A percentile compares a stretch with the other conserved stretches of the same genome.
Evolutionary conservation across 2,888 invertebrate genomes (phyloP).

Genomic region (Candidula unifasciata): DNA sequence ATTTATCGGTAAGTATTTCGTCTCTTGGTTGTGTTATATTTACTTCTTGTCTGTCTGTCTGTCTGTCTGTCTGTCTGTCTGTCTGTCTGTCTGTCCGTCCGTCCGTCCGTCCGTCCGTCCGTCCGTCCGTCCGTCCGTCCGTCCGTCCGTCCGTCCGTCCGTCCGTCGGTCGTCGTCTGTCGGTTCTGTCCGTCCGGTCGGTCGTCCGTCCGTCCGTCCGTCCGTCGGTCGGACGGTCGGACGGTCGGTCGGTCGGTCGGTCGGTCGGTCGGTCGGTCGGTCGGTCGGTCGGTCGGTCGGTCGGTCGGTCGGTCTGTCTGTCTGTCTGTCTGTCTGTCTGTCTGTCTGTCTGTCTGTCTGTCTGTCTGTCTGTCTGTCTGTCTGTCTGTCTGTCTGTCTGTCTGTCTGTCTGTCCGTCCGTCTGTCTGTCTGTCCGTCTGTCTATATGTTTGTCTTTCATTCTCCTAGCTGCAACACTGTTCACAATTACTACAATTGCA

Average conservation of each 20-base stretch:
- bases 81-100: slow-evolving; percentile 1
- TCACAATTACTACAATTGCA: too few species aligned
- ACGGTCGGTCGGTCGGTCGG: not conserved
- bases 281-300: not conserved
- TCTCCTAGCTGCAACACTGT: too few species aligned
- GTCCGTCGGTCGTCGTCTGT: not conserved
- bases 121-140: not conserved
- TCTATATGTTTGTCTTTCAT: too few species aligned
- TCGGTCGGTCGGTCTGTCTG: not conserved
- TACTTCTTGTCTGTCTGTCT: not conserved
- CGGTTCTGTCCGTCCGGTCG: too few species aligned
- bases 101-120: not conserved
- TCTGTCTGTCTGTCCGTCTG: slow-evolving; percentile 4
- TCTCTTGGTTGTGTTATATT: too few species aligned
- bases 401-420: slow-evolving; percentile 1
- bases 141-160: not conserved
- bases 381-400: not conserved
- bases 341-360: slow-evolving; percentile 8
- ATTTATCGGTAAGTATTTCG: slow-evolving; percentile 16
- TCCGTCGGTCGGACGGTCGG: not conserved
- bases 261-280: not conserved
- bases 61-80: slow-evolving; percentile 8
- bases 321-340: slow-evolving; percentile 3
- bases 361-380: slow-evolving; percentile 8
- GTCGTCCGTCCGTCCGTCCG: not conserved